Evolutionary conservation across 2,888 invertebrate species (phyloP).

Genomic region (Acanthoscelides obtectus): DNA sequence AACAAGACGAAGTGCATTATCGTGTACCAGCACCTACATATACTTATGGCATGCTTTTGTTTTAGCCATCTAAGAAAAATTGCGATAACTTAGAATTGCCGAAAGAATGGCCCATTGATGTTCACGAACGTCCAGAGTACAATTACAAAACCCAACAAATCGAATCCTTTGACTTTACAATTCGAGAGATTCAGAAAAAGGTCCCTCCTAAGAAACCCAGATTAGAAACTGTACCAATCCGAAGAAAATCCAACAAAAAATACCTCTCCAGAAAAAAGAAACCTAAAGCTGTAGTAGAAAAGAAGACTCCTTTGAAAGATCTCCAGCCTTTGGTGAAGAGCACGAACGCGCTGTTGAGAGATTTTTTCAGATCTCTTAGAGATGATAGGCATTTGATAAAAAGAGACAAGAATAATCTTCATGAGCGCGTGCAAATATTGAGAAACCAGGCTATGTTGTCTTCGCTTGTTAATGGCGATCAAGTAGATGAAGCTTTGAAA

Average conservation of each 20-base stretch:
- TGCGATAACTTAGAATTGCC: constrained; percentile 3
- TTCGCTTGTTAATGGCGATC: constrained; percentile 20
- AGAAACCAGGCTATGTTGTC: constrained; percentile 22
- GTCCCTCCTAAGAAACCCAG: constrained; percentile 20
- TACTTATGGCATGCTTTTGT: background rate
- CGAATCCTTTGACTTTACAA: constrained; percentile 35
- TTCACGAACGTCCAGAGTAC: constrained; percentile 39
- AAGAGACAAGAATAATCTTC: constrained; percentile 11
- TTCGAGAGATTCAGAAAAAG: constrained; percentile 22
- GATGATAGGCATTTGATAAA: background rate
- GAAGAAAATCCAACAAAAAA: constrained; percentile 23
- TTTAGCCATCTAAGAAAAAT: background rate
- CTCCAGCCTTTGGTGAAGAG: constrained; percentile 29
- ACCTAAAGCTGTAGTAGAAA: constrained; percentile 16
- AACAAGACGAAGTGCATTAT: too few relatives aligned
- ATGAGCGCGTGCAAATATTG: constrained; percentile 17
- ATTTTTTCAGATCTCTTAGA: constrained; percentile 12
- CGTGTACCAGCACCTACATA: too few relatives aligned
- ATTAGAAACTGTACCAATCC: constrained; percentile 11
- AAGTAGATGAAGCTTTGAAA: constrained; percentile 17
- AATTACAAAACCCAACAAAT: constrained; percentile 35
- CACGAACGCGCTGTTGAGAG: constrained; percentile 27
- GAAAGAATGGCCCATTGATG: constrained; percentile 30
- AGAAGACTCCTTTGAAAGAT: constrained; percentile 25
- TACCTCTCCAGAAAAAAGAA: constrained; percentile 21